These are phyloP conservation scores for Ciona savignyi DNA, from an alignment of 23 tunicate species.

Conservation along the genomic window DNA sequence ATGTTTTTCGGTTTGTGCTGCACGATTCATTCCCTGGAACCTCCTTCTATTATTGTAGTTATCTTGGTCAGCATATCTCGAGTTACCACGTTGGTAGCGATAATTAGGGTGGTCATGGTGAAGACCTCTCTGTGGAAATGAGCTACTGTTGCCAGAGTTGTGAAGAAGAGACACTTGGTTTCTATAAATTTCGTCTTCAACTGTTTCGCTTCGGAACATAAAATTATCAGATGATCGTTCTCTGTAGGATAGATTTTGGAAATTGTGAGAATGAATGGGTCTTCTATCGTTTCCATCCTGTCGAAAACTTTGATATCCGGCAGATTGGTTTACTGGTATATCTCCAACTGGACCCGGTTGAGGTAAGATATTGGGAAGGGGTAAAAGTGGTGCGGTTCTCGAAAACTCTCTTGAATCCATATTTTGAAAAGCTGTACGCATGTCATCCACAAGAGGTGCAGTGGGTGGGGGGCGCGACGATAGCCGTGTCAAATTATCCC, in stretches of 20 bases:
- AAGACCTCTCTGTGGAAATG: not conserved
- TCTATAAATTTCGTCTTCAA: not conserved
- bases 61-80: not conserved
- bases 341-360: not conserved
- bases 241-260: not conserved
- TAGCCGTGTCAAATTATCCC: not conserved
- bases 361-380: not conserved
- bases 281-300: not conserved
- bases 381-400: not conserved
- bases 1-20: not conserved
- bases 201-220: not conserved
- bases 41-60: not conserved
- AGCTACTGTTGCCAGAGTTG: not conserved
- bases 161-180: not conserved
- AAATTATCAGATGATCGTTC: not conserved
- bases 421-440: not conserved
- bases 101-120: not conserved
- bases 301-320: not conserved
- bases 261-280: not conserved
- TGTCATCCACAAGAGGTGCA: not conserved
- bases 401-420: not conserved
- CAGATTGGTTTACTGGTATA: not conserved
- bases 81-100: not conserved
- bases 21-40: not conserved
- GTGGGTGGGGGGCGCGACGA: slow-evolving; percentile 7